phyloP scores from a whole-genome alignment of 1,140 invertebrate genomes.

The Drosophila erecta region DNA sequence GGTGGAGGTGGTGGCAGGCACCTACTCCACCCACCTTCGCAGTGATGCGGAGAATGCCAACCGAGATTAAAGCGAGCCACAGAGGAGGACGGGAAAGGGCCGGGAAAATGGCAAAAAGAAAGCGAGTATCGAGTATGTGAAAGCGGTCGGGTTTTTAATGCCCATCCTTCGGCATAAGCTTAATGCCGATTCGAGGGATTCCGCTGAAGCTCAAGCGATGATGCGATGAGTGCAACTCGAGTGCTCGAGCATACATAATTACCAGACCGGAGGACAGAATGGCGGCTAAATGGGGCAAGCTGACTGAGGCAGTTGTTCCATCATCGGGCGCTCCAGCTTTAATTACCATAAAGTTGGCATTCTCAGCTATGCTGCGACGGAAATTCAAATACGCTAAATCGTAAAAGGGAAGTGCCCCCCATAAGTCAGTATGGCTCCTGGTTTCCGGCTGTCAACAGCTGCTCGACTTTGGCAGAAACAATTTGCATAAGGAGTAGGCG shows the following conservation, averaged over 20 bases:
- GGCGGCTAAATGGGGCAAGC: conserved; percentile 9
- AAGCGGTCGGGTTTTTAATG: conserved; percentile 43
- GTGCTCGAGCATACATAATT: conserved; percentile 48
- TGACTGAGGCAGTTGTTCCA: conserved; percentile 2
- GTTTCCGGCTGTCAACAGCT: conserved; percentile 33
- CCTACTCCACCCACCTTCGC: not conserved
- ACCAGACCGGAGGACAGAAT: conserved; percentile 21
- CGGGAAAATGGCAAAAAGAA: conserved; percentile 1
- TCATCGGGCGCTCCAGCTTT: conserved; percentile 8
- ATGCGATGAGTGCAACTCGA: conserved; percentile 51
- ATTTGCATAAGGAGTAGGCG: conserved; percentile 46
- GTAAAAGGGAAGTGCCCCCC: conserved; percentile 58
- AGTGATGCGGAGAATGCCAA: conserved; percentile 7
- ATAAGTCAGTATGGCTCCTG: conserved; percentile 42
- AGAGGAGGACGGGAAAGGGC: not conserved
- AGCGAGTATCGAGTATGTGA: conserved; percentile 24
- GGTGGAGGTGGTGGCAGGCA: conserved; percentile 2
- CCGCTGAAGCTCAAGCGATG: conserved; percentile 14
- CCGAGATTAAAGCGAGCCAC: not conserved
- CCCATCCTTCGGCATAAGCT: conserved; percentile 38
- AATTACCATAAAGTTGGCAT: conserved; percentile 53
- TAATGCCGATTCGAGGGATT: conserved; percentile 41
- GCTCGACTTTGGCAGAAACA: conserved; percentile 32
- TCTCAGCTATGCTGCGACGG: conserved; percentile 32
- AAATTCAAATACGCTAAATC: conserved; percentile 23